Base-by-base conservation (phyloP, 1,140 invertebrate species). In the Eumaeus atala region DNA sequence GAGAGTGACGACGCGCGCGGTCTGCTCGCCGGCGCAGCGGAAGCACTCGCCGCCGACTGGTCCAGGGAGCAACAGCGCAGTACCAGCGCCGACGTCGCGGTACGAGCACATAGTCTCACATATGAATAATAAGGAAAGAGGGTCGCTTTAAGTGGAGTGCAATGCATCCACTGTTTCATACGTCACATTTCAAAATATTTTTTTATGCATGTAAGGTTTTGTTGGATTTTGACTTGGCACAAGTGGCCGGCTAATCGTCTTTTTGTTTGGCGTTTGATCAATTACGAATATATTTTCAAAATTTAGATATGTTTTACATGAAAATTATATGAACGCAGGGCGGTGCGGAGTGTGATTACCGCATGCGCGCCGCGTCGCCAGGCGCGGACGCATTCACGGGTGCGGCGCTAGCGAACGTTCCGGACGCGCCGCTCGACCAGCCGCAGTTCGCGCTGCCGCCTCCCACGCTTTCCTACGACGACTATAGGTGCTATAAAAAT, bases 21-120 rank as follows among this genome's bases (percentile, higher is more conserved):
- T 47, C 66, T 84, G 62, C 67, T 87, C 10, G 75, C 75, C 37
- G 81, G 73, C 52, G 77, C 84, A 33, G 84, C 84, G 71, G 76
- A 84, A 61, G 82, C 82, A 56, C 74, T 86, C 47, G 56, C 64
- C 16, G 62, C 69, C 3, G 78, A 82, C 66, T 79, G 77, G 74
- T 56, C 56, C 14, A 62, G 57, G 42, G 64, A 55, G 48, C 50
- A 56, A n/a, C n/a, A n/a, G n/a, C n/a, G n/a, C n/a, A n/a, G n/a
- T n/a, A n/a, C n/a, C n/a, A n/a, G n/a, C 16, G 37, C 17, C 3
- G 37, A 53, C 9, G 21, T 42, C 40, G 11, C 51, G 51, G 51
- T 53, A 53, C 4, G 16, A 9, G 9, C 28, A 35, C 28, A 12
- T 8, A 6, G 0, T 28, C 2, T 3, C 21, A n/a, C n/a, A n/a